phyloP scores from a whole-genome alignment of 2,113 vertebrate genomes.

The Eidolon helvum region DNA sequence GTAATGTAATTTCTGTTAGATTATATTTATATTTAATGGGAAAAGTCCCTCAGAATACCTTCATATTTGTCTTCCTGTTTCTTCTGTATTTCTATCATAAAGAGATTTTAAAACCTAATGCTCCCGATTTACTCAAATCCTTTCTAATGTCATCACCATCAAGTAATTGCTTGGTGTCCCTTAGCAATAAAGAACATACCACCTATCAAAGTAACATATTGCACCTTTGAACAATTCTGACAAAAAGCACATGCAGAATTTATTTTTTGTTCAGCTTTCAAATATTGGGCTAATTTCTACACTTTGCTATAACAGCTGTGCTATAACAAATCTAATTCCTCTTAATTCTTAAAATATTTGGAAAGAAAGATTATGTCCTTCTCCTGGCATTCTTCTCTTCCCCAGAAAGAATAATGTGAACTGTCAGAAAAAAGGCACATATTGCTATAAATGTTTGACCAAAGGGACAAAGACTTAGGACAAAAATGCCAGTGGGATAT shows the following conservation, averaged over 20 bases:
- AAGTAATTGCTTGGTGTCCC: not conserved
- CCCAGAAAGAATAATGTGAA: not conserved
- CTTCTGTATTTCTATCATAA: not conserved
- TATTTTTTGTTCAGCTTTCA: not conserved
- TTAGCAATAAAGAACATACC: not conserved
- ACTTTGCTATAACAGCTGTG: not conserved
- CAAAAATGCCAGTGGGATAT: not conserved
- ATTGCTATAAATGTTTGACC: not conserved
- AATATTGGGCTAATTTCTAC: not conserved
- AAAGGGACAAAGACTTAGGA: not conserved
- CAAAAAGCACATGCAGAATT: not conserved
- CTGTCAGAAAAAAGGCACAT: not conserved
- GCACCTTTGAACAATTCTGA: not conserved
- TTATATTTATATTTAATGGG: conserved; percentile 27
- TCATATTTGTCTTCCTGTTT: conserved; percentile 16
- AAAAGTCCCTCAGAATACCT: not conserved
- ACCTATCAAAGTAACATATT: not conserved
- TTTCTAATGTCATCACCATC: not conserved
- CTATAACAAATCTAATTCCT: not conserved
- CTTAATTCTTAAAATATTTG: conserved; percentile 43
- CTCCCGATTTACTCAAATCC: not conserved
- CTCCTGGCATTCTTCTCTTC: not conserved
- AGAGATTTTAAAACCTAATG: not conserved
- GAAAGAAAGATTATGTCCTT: not conserved
- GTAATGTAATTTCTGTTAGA: conserved; percentile 19